Conservation (phyloP, 2,113 vertebrate species). For the Budorcas taxicolor region DNA sequence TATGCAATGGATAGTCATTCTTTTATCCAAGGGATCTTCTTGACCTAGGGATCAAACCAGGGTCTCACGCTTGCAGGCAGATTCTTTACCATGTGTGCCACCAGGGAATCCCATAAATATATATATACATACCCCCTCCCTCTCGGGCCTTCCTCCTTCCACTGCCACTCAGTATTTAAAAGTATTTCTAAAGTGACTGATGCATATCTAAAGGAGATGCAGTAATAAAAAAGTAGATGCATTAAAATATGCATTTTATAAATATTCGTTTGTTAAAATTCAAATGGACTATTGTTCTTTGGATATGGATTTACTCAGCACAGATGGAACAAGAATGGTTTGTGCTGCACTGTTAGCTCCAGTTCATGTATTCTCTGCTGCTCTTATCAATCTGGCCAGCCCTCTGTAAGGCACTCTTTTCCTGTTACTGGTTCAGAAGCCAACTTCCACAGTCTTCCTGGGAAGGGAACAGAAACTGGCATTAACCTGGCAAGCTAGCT, state of each 20-base stretch:
- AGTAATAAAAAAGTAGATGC: background rate
- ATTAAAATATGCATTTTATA: background rate
- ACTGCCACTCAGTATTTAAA: background rate
- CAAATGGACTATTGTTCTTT: background rate
- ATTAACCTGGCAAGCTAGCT: background rate
- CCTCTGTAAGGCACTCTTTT: background rate
- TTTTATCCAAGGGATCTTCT: background rate
- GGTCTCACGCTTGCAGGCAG: background rate
- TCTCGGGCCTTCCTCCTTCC: background rate
- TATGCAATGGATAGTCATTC: background rate
- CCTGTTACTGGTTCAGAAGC: background rate
- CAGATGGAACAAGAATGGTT: background rate
- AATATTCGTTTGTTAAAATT: background rate
- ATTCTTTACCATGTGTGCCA: background rate
- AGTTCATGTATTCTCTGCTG: background rate
- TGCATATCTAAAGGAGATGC: background rate
- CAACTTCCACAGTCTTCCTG: background rate
- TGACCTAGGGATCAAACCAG: background rate
- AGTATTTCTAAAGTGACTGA: background rate
- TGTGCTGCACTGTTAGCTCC: background rate
- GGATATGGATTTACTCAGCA: background rate
- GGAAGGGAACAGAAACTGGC: background rate
- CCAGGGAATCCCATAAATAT: background rate
- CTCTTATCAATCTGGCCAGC: background rate
- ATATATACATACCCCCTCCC: background rate